These are phyloP conservation scores for Petrocephalus sullivani DNA, from an alignment of 2,797 vertebrate species.

Conservation along the genomic window DNA sequence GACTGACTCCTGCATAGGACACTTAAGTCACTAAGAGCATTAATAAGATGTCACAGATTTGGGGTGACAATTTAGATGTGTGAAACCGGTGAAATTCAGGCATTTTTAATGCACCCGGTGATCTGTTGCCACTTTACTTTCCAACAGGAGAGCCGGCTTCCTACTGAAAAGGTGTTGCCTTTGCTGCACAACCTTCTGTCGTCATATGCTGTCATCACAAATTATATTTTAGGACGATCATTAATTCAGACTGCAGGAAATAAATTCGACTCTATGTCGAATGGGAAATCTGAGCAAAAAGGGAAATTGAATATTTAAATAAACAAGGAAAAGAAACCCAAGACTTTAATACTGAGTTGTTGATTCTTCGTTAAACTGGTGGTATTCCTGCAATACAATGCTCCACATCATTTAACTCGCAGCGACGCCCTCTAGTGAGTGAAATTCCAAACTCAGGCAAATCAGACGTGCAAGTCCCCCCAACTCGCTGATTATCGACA, in stretches of 20 bases:
- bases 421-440: constrained; percentile 15
- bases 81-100: background rate
- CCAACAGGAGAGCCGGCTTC: background rate
- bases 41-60: background rate
- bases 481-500: background rate
- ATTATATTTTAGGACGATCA: background rate
- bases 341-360: background rate
- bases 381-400: background rate
- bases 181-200: background rate
- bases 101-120: background rate
- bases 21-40: background rate
- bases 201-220: constrained; percentile 9
- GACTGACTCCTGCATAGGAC: background rate
- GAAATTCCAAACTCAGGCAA: background rate
- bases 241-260: background rate
- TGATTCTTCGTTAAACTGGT: background rate
- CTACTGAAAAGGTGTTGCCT: background rate
- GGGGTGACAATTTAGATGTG: background rate
- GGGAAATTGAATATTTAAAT: background rate
- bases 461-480: background rate
- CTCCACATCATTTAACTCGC: background rate
- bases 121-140: background rate
- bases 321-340: background rate
- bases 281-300: background rate
- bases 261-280: background rate